Base-by-base conservation (phyloP, 2,113 vertebrate genomes). In the Ondatra zibethicus region DNA sequence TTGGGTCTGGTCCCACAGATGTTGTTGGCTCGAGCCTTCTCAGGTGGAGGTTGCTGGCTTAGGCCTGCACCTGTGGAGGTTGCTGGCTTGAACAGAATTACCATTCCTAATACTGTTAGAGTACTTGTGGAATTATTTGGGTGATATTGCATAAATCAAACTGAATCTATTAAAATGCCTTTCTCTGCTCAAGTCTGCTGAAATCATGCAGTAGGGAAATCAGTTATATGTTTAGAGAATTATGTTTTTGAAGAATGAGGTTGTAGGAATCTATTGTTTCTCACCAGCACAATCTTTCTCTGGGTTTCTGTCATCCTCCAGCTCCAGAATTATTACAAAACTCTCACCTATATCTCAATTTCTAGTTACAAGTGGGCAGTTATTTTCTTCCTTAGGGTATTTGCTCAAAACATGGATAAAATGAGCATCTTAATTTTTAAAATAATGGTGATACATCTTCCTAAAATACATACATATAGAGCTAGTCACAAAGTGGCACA, bases 121-220 rank as follows among this genome's bases (percentile, higher is more conserved):
- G 23, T 1, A 61, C 55, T 21, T 7, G 0, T 61, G 4, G 27
- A 84, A 90, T 90, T 93, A 61, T 70, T 50, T 47, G 50, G 1
- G 29, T 12, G 80, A 45, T 55, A 50, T 29, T n/a, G 0, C 50
- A 61, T 76, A 13, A 12, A 85, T 21, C 1, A 0, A 90, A 4
- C 55, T 58, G 0, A 39, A 29, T 90, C 93, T 94, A 73, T 80
- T 76, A 66, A 96, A 94, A 92, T 87, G 9, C 1, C 66, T 42
- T 66, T 94, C 50, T 82, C 29, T 89, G 89, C 95, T 89, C n/a
- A 94, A 91, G 21, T 81, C n/a, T 39, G 80, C 39, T 58, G 47
- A 87, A 45, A 16, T 33, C 7, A 94, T 75, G 58, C 0, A 58
- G 14, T 17, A 77, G 33, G 68, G 39, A 94, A 96, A 85, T 33